Base-by-base conservation (phyloP, 64 coral and sea anemone species). In the Dendrophyllia cribrosa region DNA sequence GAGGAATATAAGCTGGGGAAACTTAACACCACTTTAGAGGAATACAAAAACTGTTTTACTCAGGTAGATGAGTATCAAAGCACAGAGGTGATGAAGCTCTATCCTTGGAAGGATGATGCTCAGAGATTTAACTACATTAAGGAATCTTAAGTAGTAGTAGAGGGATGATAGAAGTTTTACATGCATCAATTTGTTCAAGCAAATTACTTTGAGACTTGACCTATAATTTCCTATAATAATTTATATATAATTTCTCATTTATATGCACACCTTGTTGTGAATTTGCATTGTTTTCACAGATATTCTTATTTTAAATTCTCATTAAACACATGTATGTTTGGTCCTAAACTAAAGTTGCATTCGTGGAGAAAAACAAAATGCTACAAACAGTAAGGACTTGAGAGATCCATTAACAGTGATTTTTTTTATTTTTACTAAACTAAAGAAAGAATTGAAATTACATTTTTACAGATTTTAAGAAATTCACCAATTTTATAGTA, bases 1-100 rank as follows among this genome's bases (percentile, higher is more conserved):
- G 51, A 79, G 19, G 77, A 59, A 79, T 79, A 79, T 61, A 79
- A 79, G 19, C 77, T 79, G 51, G 77, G 77, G 19, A 79, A 79
- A 61, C 77, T 16, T 61, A 79, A 59, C 50, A 79, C 19, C 58
- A 79, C 77, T 14, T 48, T 61, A 79, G 49, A 79, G 8, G 58
- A 56, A 6, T 73, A 73, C 70, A 73, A 3, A 73, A 70, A 73
- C 8, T 14, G 8, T 13, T 14, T 73, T 73, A 25, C 70, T 13
- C 8, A 49, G 70, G 70, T 73, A 13, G 70, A 73, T 73, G 70
- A 43, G 26, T 73, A 14, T 73, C 70, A 73, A 73, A 47, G 70
- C 44, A 14, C 44, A 46, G 70, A 73, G 70, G 70, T 73, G 70
- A 73, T 73, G 70, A 73, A 73, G 15, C 70, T 73, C 70, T 73